Evolutionary conservation across 1,140 invertebrate genomes (phyloP), one percentile per base, ranked within the genome.

Genomic region (Nylanderia fulva): DNA sequence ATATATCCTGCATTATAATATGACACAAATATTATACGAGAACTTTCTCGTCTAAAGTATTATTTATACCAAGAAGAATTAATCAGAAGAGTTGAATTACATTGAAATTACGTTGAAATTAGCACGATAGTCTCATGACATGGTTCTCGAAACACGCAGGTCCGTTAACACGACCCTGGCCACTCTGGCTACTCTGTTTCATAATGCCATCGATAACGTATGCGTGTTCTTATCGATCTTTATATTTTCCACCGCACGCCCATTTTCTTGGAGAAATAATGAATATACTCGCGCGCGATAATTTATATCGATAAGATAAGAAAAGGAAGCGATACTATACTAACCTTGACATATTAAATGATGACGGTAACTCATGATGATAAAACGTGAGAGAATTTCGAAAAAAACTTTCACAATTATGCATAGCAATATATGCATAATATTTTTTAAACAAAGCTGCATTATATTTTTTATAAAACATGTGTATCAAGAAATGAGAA

Each of bases 231-330:
- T 79, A 79, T 79, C 76, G 76, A 79, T 33, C 48, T 9, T 68
- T 79, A 79, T 18, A 52, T 66, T 66, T 64, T 66, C 9, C 29
- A 66, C 63, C 33, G 15, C 45, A 18, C 2, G 29, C 33, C 13
- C 45, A 79, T 79, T 79, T 79, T 79, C 76, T 79, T 79, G 64
- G 29, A 68, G 76, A 56, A 79, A 79, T 79, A 79, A 79, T 79
- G 61, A 66, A 64, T 54, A 66, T 52, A 79, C 45, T 48, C 64
- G 24, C 24, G 33, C 15, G 39, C 13, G 80, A 75, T 61, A 21
- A 48, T 71, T 71, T 64, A 61, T 69, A 66, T 85, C 64, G 64
- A 77, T 79, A 85, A 79, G 54, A 39, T 5, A 27, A 56, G 29
- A 21, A 11, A 71, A 63, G 56, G n/a, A 64, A 64, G 15, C 27